Conservation (phyloP, 2,797 vertebrate genomes). For the Lacerta bilineata region DNA sequence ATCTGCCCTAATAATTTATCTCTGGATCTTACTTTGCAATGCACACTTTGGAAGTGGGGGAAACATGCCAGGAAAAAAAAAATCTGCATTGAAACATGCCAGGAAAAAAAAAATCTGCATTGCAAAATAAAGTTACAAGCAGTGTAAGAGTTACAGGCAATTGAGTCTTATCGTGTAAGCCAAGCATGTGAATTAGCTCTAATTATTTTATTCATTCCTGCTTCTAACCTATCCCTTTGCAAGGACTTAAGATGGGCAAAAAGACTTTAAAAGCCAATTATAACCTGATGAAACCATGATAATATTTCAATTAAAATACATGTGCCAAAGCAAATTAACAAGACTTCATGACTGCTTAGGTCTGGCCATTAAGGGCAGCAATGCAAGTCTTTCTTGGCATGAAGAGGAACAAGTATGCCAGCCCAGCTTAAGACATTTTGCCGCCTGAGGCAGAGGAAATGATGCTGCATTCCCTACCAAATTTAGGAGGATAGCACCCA, state of each 20-base stretch:
- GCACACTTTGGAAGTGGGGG: neutral
- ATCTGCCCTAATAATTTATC: neutral
- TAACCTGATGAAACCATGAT: conserved; percentile 7
- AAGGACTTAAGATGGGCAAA: neutral
- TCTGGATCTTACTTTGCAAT: neutral
- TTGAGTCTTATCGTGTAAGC: neutral
- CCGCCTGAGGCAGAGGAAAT: too few species aligned
- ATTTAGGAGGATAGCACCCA: too few species aligned
- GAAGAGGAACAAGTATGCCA: neutral
- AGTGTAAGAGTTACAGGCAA: neutral
- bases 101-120: neutral
- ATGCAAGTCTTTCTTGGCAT: neutral
- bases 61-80: too few species aligned
- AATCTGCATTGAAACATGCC: neutral
- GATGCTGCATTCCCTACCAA: too few species aligned
- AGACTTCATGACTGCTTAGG: neutral
- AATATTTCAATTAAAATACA: conserved; percentile 12
- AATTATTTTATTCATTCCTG: neutral
- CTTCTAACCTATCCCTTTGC: neutral
- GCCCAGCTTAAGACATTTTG: too few species aligned
- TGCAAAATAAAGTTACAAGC: neutral
- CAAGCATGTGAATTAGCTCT: neutral
- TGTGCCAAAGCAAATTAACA: conserved; percentile 1
- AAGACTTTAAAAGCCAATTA: conserved; percentile 8
- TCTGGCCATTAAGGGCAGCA: neutral